Conservation (phyloP, 2,113 vertebrate genomes). For the Atrichornis clamosus region DNA sequence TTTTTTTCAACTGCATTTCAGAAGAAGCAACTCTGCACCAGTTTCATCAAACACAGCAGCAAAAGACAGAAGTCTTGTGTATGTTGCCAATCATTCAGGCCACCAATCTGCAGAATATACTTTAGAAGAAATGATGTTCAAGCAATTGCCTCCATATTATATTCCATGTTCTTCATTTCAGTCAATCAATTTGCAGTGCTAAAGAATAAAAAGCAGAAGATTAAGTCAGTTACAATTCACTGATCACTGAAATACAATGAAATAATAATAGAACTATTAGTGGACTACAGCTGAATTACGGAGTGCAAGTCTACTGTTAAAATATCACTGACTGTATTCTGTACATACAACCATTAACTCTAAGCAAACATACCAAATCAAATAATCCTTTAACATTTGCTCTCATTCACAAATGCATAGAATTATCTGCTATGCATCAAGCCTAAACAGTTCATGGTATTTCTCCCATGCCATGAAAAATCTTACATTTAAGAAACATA, state of each 20-base stretch:
- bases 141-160: not conserved
- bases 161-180: not conserved
- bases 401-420: not conserved
- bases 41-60: not conserved
- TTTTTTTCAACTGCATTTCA: constrained; percentile 75
- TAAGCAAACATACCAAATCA: not conserved
- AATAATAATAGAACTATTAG: not conserved
- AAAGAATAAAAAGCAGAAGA: constrained; percentile 36
- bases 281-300: not conserved
- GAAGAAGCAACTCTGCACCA: not conserved
- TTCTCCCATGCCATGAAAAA: not conserved
- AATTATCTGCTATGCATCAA: not conserved
- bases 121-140: not conserved
- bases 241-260: not conserved
- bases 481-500: not conserved
- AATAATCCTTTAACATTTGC: not conserved
- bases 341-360: not conserved
- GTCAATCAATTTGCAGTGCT: constrained; percentile 19
- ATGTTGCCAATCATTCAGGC: not conserved
- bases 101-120: not conserved
- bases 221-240: constrained; percentile 16
- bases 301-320: not conserved
- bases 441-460: not conserved
- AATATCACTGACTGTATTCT: not conserved
- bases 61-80: not conserved